Evolutionary conservation across 2,888 invertebrate genomes (phyloP).

Genomic region (Zaprionus bogoriensis): DNA sequence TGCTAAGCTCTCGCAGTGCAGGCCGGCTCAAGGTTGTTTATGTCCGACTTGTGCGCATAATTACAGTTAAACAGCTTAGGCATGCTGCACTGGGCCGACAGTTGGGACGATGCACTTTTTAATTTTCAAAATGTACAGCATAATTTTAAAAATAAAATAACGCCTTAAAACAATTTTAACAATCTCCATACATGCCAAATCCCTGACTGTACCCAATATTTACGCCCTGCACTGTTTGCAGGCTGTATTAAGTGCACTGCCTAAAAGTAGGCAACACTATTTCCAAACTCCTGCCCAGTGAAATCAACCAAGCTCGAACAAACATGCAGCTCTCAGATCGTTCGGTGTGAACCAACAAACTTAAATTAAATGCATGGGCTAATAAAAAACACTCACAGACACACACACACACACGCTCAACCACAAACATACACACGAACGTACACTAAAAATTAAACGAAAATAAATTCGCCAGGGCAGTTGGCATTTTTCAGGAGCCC

Average conservation of each 20-base stretch:
- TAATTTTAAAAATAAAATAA: not conserved
- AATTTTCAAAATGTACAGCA: not conserved
- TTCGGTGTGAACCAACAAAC: slow-evolving; percentile 37
- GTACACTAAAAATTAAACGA: slow-evolving; percentile 56
- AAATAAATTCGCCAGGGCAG: slow-evolving; percentile 53
- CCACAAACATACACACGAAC: slow-evolving; percentile 7
- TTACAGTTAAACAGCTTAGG: slow-evolving; percentile 13
- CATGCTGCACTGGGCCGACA: slow-evolving; percentile 2
- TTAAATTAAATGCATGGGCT: slow-evolving; percentile 61
- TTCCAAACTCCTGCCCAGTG: slow-evolving; percentile 21
- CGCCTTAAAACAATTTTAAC: not conserved
- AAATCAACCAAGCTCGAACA: slow-evolving; percentile 33
- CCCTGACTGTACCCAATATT: slow-evolving; percentile 28
- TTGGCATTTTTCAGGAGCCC: slow-evolving; percentile 21
- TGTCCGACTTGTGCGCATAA: slow-evolving; percentile 18
- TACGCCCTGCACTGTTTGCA: slow-evolving; percentile 25
- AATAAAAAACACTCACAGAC: slow-evolving; percentile 45
- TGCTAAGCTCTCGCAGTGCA: slow-evolving; percentile 12
- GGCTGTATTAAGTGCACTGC: slow-evolving; percentile 28
- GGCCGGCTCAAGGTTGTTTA: slow-evolving; percentile 33
- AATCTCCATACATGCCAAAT: not conserved
- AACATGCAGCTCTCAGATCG: slow-evolving; percentile 5
- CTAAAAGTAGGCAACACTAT: slow-evolving; percentile 63
- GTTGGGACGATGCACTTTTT: not conserved
- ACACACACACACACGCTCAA: not conserved